Base-by-base conservation (phyloP, 2,797 vertebrate genomes). In the Pampus argenteus region DNA sequence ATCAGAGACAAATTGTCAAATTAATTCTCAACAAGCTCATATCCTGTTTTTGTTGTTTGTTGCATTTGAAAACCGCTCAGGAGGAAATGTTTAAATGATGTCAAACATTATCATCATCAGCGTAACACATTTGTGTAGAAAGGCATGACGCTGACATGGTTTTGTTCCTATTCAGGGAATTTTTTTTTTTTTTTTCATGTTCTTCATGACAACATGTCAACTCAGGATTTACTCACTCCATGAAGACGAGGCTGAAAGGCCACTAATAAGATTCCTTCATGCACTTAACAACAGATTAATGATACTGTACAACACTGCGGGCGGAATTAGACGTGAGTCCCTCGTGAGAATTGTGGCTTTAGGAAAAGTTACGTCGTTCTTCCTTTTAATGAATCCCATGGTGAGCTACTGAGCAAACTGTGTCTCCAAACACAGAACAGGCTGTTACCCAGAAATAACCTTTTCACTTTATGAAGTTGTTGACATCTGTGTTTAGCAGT, bases 331-430 rank as follows among this genome's bases (percentile, higher is more conserved):
- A 26, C 25, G 51, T 59, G 11, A 60, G 36, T 55, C 47, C 66
- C 73, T 9, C 0, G 10, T 62, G 63, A 74, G 55, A 73, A 62
- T 31, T 63, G 13, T 1, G 10, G 72, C 63, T 74, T 73, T 4
- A 50, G 48, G 50, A 59, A 74, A 74, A 74, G 60, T 31, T 22
- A 60, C 70, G 44, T 82, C 36, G 59, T 49, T 76, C 50, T 66
- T 65, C 55, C 20, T 59, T 59, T 29, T 81, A 84, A 78, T 81
- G 67, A 85, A 71, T 66, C 67, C 72, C 54, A 50, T 0, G 17
- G 61, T 45, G 72, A 69, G 51, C 62, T 57, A 60, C 50, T 67
- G 44, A 67, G 44, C 25, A 62, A 62, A 45, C 29, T 0, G 2
- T 40, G 72, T 68, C 45, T 70, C 59, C 34, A 61, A 61, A 79